phyloP scores from a whole-genome alignment of 2,113 vertebrate genomes.

The Pomatorhinus ruficollis region DNA sequence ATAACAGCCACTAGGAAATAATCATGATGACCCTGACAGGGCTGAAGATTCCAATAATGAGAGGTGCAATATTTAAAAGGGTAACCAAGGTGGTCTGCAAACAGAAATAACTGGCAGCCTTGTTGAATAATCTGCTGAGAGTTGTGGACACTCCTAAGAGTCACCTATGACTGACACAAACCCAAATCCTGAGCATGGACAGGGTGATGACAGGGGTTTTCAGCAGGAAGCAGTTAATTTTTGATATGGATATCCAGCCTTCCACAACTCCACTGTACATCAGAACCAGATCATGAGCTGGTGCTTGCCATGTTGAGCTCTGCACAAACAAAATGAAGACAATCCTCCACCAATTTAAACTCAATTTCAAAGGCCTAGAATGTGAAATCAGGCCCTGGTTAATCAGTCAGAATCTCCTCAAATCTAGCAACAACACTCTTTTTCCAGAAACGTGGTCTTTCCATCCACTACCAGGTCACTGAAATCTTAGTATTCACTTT shows the following conservation, averaged over 20 bases:
- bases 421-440: not conserved
- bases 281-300: not conserved
- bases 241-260: not conserved
- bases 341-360: not conserved
- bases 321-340: not conserved
- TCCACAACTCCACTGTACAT: not conserved
- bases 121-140: not conserved
- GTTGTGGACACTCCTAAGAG: not conserved
- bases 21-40: not conserved
- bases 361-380: not conserved
- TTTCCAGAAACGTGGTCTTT: not conserved
- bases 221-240: not conserved
- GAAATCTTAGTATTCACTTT: not conserved
- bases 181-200: not conserved
- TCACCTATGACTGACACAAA: not conserved
- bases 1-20: not conserved
- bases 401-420: not conserved
- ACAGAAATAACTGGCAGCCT: not conserved
- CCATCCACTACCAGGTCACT: not conserved
- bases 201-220: not conserved
- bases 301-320: not conserved
- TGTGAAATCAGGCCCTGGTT: not conserved
- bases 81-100: not conserved
- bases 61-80: not conserved
- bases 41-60: not conserved